Evolutionary conservation across 1,140 invertebrate genomes (phyloP), one percentile per base, ranked within the genome.

Genomic region (Theocolax elegans): DNA sequence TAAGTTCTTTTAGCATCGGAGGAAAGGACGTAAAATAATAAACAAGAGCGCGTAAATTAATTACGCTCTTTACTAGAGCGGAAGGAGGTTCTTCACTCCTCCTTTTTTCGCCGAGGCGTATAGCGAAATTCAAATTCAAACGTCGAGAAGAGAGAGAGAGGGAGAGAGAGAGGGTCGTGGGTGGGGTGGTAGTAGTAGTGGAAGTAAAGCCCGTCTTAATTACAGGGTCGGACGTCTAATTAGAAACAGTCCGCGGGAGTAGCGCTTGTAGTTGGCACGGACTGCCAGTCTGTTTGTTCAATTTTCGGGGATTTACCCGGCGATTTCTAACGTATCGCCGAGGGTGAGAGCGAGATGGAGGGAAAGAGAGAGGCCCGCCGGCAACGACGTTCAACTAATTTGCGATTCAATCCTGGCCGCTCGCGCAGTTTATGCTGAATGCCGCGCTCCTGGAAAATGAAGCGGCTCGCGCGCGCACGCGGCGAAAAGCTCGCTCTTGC

Each of bases 131-230:
- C 38, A 69, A 60, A 69, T 72, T 76, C 63, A 65, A 72, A 74
- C 23, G 35, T 15, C 44, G 42, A 53, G 56, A 42, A 56, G 51
- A 56, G 40, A 56, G 51, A 29, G 19, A 42, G 56, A 49, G 23
- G 62, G 62, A 67, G 67, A 54, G 62, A 63, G 71, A 56, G 59
- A 71, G 67, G 59, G 65, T 40, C 46, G 65, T 54, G 67, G 67
- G 62, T 67, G 58, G 46, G 48, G 67, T 70, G 59, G 35, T 21
- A 17, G 3, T 8, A 10, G 27, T 29, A 54, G 72, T 67, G 69
- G 72, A 76, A 76, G 75, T 73, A 76, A 75, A 78, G 74, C 75
- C 76, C 71, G 74, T 74, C 74, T 78, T 78, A 78, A 76, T 76
- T 76, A 76, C 73, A 71, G 75, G 72, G 67, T 76, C 67, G 68